Evolutionary conservation across 37 sponge, comb jelly and placozoan genomes (phyloP), one percentile per base, ranked within the genome.

Genomic region (Diacarnus erythraeanus): DNA sequence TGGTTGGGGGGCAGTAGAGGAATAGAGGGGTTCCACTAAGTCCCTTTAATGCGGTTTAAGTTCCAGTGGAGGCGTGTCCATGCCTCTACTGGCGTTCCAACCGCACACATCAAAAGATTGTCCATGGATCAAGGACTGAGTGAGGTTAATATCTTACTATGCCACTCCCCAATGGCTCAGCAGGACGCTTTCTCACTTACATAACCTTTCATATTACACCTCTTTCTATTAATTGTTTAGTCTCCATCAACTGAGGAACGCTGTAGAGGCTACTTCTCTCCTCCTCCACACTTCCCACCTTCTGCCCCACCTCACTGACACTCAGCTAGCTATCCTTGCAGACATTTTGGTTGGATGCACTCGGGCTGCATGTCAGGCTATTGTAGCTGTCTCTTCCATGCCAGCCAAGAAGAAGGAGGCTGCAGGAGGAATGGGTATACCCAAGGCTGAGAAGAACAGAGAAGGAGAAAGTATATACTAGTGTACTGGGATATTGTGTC

Each of bases 181-280:
- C 66, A 65, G 33, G 66, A 65, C 66, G 66, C 66, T 65, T 65
- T 17, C 66, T 65, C 66, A 65, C 66, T 65, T 31, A 65, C 66
- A 65, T 20, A n/a, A n/a, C n/a, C n/a, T n/a, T n/a, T n/a, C n/a
- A n/a, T n/a, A n/a, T n/a, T n/a, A n/a, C n/a, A n/a, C n/a, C n/a
- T 22, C 63, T 36, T 57, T 43, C 38, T 47, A 25, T 39, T 64
- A n/a, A 63, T 38, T 42, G 27, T 44, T 0, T 39, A 87, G 87
- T 30, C 68, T 87, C 57, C 69, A 75, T 34, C 77, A 87, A 68
- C 27, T 80, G 59, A 87, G 59, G 68, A 42, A 76, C 80, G 81
- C 80, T 25, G 71, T 87, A 3, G 77, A 79, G 74, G 76, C 81
- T 17, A 69, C 69, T 4, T 68, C 51, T 25, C 37, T 87, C n/a